Evolutionary conservation across 2,113 vertebrate genomes (phyloP).

Genomic region (rabbit (Oryctolagus cuniculus)): DNA sequence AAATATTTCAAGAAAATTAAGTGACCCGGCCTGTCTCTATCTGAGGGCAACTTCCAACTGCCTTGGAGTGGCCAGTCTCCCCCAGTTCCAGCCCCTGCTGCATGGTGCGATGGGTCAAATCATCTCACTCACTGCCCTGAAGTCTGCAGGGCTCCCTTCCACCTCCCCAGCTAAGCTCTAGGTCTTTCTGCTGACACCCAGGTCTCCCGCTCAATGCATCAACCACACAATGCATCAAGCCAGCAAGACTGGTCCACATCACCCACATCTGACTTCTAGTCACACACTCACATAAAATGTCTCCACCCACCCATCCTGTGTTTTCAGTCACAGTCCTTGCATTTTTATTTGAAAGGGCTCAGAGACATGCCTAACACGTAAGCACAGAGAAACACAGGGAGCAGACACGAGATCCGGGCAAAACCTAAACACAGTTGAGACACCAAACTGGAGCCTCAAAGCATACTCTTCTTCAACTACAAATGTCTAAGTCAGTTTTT

Average conservation of each 20-base stretch:
- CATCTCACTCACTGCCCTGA: neutral
- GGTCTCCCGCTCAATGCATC: no score
- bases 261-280: neutral
- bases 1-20: neutral
- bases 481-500: neutral
- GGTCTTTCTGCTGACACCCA: neutral
- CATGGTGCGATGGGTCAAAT: fast-evolving
- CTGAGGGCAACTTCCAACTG: neutral
- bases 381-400: neutral
- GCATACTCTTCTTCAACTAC: neutral
- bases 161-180: neutral
- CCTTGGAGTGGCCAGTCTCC: neutral
- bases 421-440: neutral
- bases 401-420: fast-evolving
- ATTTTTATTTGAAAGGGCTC: neutral
- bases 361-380: neutral
- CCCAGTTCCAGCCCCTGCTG: neutral
- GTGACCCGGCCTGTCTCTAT: neutral
- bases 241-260: fast-evolving
- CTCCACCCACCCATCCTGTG: neutral
- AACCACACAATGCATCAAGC: neutral
- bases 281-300: fast-evolving
- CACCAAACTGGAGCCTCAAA: neutral
- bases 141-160: neutral
- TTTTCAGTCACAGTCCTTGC: neutral